phyloP scores from a whole-genome alignment of 1,140 invertebrate species.

The Bombus huntii region DNA sequence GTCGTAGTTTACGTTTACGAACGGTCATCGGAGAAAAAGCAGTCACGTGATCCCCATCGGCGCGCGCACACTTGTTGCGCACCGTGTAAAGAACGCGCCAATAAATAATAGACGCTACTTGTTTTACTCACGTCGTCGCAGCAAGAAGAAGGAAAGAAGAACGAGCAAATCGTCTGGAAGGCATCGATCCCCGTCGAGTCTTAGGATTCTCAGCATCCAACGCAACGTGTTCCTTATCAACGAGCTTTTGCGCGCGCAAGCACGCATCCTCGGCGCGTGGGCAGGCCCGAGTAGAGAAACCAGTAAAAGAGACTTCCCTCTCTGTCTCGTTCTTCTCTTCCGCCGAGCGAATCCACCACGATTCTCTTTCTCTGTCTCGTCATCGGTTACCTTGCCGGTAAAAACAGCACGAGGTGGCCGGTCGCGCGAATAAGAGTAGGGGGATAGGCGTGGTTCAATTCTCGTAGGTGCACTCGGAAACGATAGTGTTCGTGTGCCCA shows the following conservation, averaged over 20 bases:
- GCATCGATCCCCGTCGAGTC: background rate
- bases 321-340: conserved; percentile 26
- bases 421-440: conserved; percentile 66
- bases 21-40: background rate
- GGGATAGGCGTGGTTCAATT: conserved; percentile 74
- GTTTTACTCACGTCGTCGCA: background rate
- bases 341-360: conserved; percentile 19
- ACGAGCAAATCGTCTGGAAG: background rate
- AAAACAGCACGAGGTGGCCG: conserved; percentile 68
- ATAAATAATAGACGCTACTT: conserved; percentile 12
- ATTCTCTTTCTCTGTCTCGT: conserved; percentile 31
- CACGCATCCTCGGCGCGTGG: conserved; percentile 66
- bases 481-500: conserved; percentile 73
- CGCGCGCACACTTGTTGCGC: conserved; percentile 35
- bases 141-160: no score
- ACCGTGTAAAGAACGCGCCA: background rate
- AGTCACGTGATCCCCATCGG: background rate
- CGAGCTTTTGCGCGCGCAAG: conserved; percentile 52
- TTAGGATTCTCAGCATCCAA: background rate
- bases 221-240: conserved; percentile 41
- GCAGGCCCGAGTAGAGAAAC: conserved; percentile 62
- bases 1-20: background rate
- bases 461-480: conserved; percentile 58
- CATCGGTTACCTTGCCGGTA: conserved; percentile 60
- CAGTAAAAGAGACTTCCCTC: conserved; percentile 55